Evolutionary conservation across 2,797 vertebrate genomes (phyloP).

Genomic region (Hyperoplus lanceolatus): DNA sequence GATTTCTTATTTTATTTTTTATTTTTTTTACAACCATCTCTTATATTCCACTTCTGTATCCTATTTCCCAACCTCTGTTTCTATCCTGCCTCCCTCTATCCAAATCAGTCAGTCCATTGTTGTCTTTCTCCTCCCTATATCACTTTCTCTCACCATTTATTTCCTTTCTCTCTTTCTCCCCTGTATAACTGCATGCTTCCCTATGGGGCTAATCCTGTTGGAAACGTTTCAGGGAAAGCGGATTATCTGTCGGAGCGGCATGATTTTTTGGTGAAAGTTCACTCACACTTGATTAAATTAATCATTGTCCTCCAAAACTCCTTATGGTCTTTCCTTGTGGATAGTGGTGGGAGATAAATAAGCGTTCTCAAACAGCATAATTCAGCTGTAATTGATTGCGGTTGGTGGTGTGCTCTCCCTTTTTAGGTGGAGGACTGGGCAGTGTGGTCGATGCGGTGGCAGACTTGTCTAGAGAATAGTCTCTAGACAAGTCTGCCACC

Average conservation of each 20-base stretch:
- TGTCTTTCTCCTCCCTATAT: not conserved
- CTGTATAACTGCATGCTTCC: slow-evolving; percentile 76
- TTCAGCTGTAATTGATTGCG: slow-evolving; percentile 71
- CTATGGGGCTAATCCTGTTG: slow-evolving; percentile 83
- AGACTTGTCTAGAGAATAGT: slow-evolving; percentile 45
- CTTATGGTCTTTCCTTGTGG: slow-evolving; percentile 72
- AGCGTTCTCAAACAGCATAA: slow-evolving; percentile 70
- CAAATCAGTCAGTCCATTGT: not conserved
- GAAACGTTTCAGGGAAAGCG: slow-evolving; percentile 85
- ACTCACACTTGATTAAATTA: slow-evolving; percentile 86
- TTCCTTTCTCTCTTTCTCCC: slow-evolving; percentile 42
- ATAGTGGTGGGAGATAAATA: slow-evolving; percentile 81
- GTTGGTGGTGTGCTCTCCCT: not conserved
- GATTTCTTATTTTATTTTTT: not conserved
- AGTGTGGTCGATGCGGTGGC: slow-evolving; percentile 33
- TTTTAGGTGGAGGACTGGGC: slow-evolving; percentile 24
- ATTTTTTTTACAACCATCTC: not conserved
- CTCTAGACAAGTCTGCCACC: no score
- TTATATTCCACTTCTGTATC: slow-evolving; percentile 1
- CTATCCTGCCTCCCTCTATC: slow-evolving; percentile 1
- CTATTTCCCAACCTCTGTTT: slow-evolving; percentile 9
- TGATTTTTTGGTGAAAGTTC: slow-evolving; percentile 83
- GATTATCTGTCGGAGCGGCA: slow-evolving; percentile 83
- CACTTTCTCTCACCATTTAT: slow-evolving; percentile 6
- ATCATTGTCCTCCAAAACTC: slow-evolving; percentile 83